A percentile compares a stretch with the other conserved stretches of the same genome.
These are phyloP conservation scores for Melipona beecheii DNA, from an alignment of 2,888 invertebrate species.

Conservation along the genomic window DNA sequence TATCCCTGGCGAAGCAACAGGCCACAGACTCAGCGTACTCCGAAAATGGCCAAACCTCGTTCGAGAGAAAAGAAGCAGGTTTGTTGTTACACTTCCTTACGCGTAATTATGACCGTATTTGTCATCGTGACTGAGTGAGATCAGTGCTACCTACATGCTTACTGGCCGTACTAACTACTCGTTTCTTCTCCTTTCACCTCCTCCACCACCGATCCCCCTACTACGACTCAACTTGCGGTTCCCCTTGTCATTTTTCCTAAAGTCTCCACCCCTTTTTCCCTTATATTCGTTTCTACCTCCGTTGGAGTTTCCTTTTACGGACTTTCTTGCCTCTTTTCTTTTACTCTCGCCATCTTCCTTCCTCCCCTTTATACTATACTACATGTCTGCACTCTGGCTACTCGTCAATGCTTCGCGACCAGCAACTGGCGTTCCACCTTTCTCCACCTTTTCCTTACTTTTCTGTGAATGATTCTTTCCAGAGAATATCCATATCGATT, in stretches of 20 bases:
- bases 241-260: conserved; percentile 13
- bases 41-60: conserved; percentile 57
- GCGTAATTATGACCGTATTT: conserved; percentile 71
- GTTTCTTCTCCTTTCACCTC: neutral
- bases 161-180: conserved; percentile 8
- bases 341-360: conserved; percentile 7
- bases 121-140: conserved; percentile 44
- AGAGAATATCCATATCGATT: no score
- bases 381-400: neutral
- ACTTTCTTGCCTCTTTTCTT: neutral
- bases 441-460: conserved; percentile 4
- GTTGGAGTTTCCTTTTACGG: conserved; percentile 11
- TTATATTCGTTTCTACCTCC: conserved; percentile 15
- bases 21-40: neutral
- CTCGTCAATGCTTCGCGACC: neutral
- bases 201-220: neutral
- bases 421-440: neutral
- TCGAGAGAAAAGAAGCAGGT: conserved; percentile 51
- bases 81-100: conserved; percentile 67
- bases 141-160: conserved; percentile 32
- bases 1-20: conserved; percentile 4
- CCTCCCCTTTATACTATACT: neutral
- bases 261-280: conserved; percentile 13
- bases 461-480: neutral
- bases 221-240: neutral